A percentile compares a stretch with the other conserved stretches of the same genome.
Conservation (phyloP, 2,888 invertebrate species). For the Cephalotes varians region DNA sequence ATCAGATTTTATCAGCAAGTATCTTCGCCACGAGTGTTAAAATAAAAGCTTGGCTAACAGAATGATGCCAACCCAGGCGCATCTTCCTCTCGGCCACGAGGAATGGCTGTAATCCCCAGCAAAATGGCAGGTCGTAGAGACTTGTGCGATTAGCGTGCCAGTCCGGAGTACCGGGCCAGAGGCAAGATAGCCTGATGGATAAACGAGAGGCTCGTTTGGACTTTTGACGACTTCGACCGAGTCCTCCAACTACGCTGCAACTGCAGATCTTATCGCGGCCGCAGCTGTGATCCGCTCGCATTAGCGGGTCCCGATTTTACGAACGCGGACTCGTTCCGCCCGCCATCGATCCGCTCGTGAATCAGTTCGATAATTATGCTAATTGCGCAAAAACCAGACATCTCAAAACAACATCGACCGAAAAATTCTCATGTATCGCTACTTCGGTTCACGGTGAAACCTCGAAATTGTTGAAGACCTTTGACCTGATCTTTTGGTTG, state of each 20-base stretch:
- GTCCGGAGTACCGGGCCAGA: slow-evolving; percentile 51
- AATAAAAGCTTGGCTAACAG: slow-evolving; percentile 30
- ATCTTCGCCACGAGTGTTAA: slow-evolving; percentile 37
- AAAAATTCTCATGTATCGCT: background rate
- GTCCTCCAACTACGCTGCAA: slow-evolving; percentile 43
- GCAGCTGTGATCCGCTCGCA: slow-evolving; percentile 56
- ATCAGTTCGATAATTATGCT: slow-evolving; percentile 63
- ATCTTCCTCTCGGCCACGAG: slow-evolving; percentile 38
- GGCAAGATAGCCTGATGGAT: slow-evolving; percentile 72
- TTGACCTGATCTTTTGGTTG: slow-evolving; percentile 24
- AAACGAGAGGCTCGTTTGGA: slow-evolving; percentile 75
- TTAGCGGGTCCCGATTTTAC: slow-evolving; percentile 37
- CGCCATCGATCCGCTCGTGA: slow-evolving; percentile 53
- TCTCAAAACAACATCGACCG: slow-evolving; percentile 8
- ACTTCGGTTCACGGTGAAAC: background rate
- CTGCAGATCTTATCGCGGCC: slow-evolving; percentile 36
- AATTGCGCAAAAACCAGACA: slow-evolving; percentile 61
- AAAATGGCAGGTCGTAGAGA: slow-evolving; percentile 69
- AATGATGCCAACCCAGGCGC: slow-evolving; percentile 42
- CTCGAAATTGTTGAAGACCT: slow-evolving; percentile 3
- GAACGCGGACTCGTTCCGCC: slow-evolving; percentile 9
- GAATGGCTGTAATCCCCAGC: slow-evolving; percentile 57
- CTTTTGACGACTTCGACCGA: slow-evolving; percentile 70
- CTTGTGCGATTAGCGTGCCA: slow-evolving; percentile 71
- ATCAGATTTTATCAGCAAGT: slow-evolving; percentile 43